These are phyloP conservation scores for Pelvicachromis taeniatus DNA, from an alignment of 2,113 vertebrate genomes.

Conservation along the genomic window DNA sequence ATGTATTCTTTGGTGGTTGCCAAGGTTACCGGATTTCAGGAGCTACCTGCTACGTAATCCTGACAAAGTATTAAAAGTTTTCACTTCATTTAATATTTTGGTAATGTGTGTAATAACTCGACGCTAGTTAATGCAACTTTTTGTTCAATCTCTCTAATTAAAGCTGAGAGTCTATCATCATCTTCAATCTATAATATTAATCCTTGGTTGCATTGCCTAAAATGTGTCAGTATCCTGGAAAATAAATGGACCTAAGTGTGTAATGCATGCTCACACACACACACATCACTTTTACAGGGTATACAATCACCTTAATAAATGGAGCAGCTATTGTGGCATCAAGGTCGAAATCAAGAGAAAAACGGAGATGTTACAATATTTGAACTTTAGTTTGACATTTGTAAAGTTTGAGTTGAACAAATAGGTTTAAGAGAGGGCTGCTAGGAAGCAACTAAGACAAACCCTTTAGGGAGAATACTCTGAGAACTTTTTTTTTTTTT, in stretches of 20 bases:
- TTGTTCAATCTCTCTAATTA: background rate
- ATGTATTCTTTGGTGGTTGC: background rate
- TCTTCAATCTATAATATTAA: background rate
- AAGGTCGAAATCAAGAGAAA: background rate
- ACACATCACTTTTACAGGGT: background rate
- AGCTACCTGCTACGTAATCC: background rate
- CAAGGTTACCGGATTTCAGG: background rate
- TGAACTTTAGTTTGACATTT: background rate
- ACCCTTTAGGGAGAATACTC: background rate
- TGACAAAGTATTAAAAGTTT: background rate
- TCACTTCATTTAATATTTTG: background rate
- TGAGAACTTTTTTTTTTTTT: background rate
- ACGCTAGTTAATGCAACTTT: background rate
- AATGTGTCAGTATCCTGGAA: background rate
- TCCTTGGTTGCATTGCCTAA: background rate
- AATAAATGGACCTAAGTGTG: background rate
- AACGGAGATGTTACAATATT: background rate
- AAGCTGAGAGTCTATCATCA: background rate
- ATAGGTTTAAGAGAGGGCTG: background rate
- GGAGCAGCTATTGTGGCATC: background rate
- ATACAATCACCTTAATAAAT: background rate
- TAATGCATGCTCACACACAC: background rate
- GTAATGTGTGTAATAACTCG: background rate
- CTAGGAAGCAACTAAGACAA: background rate
- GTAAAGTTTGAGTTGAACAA: constrained; percentile 6